phyloP scores from a whole-genome alignment of 1,140 invertebrate genomes.

The Drosophila trapezifrons region DNA sequence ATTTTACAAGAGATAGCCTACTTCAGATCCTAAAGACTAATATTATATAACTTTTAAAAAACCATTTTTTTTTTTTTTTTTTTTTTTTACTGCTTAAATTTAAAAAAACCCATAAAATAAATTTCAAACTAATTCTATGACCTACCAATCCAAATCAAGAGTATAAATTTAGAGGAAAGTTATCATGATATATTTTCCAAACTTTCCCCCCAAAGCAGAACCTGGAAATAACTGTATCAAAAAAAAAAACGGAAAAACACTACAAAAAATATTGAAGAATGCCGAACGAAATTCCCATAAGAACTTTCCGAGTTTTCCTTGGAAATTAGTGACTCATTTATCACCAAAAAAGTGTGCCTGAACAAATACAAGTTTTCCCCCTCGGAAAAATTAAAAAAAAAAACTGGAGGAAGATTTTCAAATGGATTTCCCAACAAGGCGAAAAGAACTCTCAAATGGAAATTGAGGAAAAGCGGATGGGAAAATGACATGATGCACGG shows the following conservation, averaged over 20 bases:
- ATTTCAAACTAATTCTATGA: neutral
- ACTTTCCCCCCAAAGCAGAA: neutral
- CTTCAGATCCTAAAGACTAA: too few species aligned
- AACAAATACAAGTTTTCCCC: conserved; percentile 18
- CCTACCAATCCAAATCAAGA: neutral
- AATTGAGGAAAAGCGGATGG: conserved; percentile 5
- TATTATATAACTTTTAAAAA: too few species aligned
- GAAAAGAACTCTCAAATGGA: conserved; percentile 1
- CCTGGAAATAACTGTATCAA: too few species aligned
- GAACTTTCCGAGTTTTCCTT: conserved; percentile 1
- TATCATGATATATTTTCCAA: neutral
- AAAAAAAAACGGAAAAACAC: neutral
- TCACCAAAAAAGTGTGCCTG: conserved; percentile 23
- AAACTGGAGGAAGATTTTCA: conserved; percentile 2
- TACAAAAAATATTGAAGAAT: neutral
- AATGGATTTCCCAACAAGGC: conserved; percentile 29
- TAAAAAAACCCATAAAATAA: neutral
- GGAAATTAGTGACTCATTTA: conserved; percentile 19
- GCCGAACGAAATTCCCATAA: neutral
- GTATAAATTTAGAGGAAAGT: neutral
- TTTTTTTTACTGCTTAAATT: neutral
- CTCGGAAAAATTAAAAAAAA: neutral
- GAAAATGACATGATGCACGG: conserved; percentile 31
- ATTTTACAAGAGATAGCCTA: too few species aligned
- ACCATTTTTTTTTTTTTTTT: neutral